Conservation (phyloP, 2,797 vertebrate species). For the Manis crassicaudata region DNA sequence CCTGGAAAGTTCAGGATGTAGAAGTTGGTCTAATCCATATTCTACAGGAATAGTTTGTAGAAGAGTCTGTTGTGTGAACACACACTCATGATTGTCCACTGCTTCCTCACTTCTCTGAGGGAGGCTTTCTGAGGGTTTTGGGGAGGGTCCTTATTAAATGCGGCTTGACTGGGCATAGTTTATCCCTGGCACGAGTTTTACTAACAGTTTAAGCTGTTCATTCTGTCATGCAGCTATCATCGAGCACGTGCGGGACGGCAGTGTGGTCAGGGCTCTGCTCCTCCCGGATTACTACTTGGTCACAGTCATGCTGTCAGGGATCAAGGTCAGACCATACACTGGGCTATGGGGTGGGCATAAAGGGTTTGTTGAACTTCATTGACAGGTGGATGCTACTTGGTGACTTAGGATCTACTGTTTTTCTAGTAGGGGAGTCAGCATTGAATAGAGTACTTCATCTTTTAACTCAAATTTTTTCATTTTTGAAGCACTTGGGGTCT, state of each 20-base stretch:
- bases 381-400: background rate
- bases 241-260: slow-evolving; percentile 97
- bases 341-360: background rate
- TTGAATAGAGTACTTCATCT: background rate
- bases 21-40: background rate
- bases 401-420: background rate
- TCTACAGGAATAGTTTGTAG: background rate
- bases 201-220: background rate
- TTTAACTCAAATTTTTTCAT: background rate
- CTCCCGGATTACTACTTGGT: slow-evolving; percentile 96
- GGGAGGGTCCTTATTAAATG: background rate
- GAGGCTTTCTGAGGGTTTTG: background rate
- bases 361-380: background rate
- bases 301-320: slow-evolving; percentile 97
- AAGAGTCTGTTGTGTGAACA: background rate
- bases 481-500: background rate
- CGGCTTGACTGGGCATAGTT: background rate
- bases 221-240: slow-evolving; percentile 91
- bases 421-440: background rate
- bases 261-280: slow-evolving; percentile 95
- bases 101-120: background rate
- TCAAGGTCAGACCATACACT: slow-evolving; percentile 91
- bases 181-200: background rate
- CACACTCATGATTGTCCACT: background rate
- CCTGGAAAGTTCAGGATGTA: background rate